These are phyloP conservation scores for Psilanteris sp. DNA, from an alignment of 1,140 invertebrate species.

Conservation along the genomic window DNA sequence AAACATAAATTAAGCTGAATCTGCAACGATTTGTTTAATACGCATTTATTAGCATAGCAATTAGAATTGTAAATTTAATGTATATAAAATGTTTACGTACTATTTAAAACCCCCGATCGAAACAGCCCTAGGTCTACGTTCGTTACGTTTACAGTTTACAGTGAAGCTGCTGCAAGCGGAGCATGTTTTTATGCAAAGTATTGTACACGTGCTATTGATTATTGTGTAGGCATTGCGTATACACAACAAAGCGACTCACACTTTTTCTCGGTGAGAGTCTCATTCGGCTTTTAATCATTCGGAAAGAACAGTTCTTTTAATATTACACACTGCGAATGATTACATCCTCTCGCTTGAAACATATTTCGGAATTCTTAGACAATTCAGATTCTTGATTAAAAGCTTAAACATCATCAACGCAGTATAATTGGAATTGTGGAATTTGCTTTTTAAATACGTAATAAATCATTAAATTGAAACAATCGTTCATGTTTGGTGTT, in stretches of 20 bases:
- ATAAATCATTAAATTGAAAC: too few relatives aligned
- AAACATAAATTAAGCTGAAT: conserved; percentile 30
- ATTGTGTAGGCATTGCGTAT: conserved; percentile 19
- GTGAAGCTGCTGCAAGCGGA: conserved; percentile 1
- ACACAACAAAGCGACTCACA: conserved; percentile 20
- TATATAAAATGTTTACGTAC: conserved; percentile 30
- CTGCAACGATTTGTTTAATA: conserved; percentile 22
- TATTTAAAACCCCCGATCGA: conserved; percentile 15
- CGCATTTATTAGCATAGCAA: conserved; percentile 27
- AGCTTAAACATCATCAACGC: too few relatives aligned
- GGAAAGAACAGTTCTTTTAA: conserved; percentile 32
- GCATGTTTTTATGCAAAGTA: conserved; percentile 43
- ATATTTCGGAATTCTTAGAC: conserved; percentile 7
- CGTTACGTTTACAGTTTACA: conserved; percentile 29
- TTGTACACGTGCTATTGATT: conserved; percentile 43
- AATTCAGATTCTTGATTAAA: conserved; percentile 14
- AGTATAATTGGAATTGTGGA: too few relatives aligned
- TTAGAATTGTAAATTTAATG: conserved; percentile 54
- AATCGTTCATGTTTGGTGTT: too few relatives aligned
- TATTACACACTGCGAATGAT: conserved; percentile 14
- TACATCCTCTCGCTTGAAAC: conserved; percentile 9
- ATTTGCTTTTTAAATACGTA: too few relatives aligned
- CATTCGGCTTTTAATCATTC: conserved; percentile 43
- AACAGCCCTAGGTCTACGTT: not conserved
- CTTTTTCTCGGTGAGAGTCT: conserved; percentile 6